These are phyloP conservation scores for Indri indri DNA, from an alignment of 2,113 vertebrate genomes.

Conservation along the genomic window DNA sequence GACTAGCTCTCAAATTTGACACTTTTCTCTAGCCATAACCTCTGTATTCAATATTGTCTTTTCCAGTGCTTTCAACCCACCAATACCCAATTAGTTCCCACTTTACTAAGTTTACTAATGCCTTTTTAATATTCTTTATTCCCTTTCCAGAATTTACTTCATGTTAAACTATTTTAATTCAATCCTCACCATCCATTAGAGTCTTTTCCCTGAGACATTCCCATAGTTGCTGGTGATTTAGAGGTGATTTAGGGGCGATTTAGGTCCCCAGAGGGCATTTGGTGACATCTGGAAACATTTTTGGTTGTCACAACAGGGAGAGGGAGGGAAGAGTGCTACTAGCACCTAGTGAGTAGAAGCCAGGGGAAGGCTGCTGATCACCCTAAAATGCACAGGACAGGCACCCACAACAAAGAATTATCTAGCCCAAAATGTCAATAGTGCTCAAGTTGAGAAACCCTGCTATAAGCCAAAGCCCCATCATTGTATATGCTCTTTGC, in stretches of 20 bases:
- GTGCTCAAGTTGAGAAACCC: not conserved
- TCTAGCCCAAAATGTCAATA: not conserved
- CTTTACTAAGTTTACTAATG: not conserved
- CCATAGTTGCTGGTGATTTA: not conserved
- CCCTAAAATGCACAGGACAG: not conserved
- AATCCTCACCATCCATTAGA: not conserved
- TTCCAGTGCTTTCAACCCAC: not conserved
- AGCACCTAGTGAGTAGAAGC: not conserved
- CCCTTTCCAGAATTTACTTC: constrained; percentile 44
- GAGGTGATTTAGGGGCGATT: not conserved
- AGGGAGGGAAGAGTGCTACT: not conserved
- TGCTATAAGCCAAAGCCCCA: not conserved
- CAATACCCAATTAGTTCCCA: not conserved
- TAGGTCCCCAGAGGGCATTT: not conserved
- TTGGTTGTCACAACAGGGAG: not conserved
- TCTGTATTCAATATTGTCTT: not conserved
- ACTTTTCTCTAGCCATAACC: not conserved
- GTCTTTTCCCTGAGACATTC: not conserved
- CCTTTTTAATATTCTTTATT: not conserved
- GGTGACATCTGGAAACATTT: not conserved
- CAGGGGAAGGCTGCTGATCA: not conserved
- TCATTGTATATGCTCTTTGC: not conserved
- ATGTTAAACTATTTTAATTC: not conserved
- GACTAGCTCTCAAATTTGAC: not conserved
- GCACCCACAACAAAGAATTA: not conserved